These are phyloP conservation scores for Alligator sinensis DNA, from an alignment of 2,113 vertebrate genomes.

Conservation along the genomic window DNA sequence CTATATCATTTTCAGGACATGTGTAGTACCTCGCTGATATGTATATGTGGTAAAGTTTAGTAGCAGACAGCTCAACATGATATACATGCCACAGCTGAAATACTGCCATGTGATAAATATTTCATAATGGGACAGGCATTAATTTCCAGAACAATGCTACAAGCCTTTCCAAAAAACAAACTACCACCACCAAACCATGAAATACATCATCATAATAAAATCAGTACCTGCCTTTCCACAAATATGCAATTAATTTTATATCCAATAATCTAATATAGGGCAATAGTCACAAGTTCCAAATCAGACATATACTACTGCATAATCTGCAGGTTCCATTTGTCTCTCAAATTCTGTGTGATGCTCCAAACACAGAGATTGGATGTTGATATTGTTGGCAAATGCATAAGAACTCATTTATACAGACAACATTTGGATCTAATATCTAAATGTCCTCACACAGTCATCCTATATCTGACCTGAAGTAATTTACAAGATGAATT, in stretches of 20 bases:
- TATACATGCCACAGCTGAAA: not conserved
- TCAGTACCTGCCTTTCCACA: not conserved
- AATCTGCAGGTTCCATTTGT: too few species aligned
- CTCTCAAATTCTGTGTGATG: not conserved
- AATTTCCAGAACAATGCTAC: not conserved
- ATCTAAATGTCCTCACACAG: not conserved
- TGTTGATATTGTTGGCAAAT: not conserved
- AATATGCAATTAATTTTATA: not conserved
- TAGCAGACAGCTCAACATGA: fast-evolving
- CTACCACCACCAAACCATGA: not conserved
- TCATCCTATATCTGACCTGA: not conserved
- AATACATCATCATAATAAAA: not conserved
- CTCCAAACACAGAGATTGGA: not conserved
- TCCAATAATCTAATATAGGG: not conserved
- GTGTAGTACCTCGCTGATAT: too few species aligned
- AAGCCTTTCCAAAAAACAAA: not conserved
- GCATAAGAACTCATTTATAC: not conserved
- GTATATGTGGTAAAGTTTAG: too few species aligned
- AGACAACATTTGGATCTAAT: not conserved
- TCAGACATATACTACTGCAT: too few species aligned
- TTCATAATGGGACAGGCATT: not conserved
- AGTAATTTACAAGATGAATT: not conserved
- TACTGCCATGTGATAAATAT: not conserved
- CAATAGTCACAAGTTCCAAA: not conserved
- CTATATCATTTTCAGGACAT: not conserved